These are phyloP conservation scores for Megamerina dolium DNA, from an alignment of 2,888 invertebrate genomes.

Conservation along the genomic window DNA sequence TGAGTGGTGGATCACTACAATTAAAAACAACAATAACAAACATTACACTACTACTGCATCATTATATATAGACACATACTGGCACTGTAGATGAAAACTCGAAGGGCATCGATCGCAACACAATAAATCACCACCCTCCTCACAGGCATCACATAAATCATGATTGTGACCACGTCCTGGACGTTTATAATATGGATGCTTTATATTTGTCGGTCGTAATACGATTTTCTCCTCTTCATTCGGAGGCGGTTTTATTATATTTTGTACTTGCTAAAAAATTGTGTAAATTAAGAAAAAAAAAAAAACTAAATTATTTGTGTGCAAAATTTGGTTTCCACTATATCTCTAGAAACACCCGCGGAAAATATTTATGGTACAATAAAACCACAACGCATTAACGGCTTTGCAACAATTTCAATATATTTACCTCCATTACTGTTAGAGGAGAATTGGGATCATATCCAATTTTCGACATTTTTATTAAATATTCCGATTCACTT, in stretches of 20 bases:
- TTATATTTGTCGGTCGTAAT: conserved; percentile 56
- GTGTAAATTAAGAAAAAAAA: too few relatives aligned
- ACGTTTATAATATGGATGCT: conserved; percentile 77
- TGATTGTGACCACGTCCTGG: conserved; percentile 88
- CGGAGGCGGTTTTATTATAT: conserved; percentile 85
- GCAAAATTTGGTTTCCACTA: not conserved
- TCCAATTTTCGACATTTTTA: conserved; percentile 59
- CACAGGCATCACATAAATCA: conserved; percentile 90
- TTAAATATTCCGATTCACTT: too few relatives aligned
- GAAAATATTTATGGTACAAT: conserved; percentile 1
- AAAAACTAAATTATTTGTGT: not conserved
- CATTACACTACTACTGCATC: not conserved
- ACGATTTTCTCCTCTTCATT: conserved; percentile 60
- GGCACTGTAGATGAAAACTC: conserved; percentile 92
- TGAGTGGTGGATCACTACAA: conserved; percentile 83
- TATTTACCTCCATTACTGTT: conserved; percentile 79
- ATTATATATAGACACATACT: conserved; percentile 57
- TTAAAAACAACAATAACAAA: conserved; percentile 23
- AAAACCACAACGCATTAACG: too few relatives aligned
- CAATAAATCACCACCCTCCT: conserved; percentile 89
- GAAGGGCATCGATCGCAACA: conserved; percentile 95
- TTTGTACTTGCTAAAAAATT: conserved; percentile 76
- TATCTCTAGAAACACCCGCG: not conserved
- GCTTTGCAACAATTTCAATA: not conserved
- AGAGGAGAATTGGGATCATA: conserved; percentile 76